Evolutionary conservation across 1,140 invertebrate genomes (phyloP).

Genomic region (Drosophila melanogaster): DNA sequence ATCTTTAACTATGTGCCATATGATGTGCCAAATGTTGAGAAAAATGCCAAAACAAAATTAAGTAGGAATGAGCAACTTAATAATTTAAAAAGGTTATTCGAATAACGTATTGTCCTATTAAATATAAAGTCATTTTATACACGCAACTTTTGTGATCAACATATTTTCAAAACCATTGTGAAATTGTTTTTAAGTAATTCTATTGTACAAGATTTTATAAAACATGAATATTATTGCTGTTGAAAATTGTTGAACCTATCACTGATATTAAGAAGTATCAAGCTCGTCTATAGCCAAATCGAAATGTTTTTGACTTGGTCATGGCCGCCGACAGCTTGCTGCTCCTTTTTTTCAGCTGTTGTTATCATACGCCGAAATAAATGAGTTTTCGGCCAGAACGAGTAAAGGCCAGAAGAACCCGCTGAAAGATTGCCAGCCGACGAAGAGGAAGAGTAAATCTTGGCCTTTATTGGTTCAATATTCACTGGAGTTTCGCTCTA

Average conservation of each 20-base stretch:
- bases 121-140: neutral
- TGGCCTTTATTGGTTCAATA: conserved; percentile 72
- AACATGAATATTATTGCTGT: too few relatives aligned
- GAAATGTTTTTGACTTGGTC: conserved; percentile 9
- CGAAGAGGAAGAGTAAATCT: conserved; percentile 36
- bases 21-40: conserved; percentile 71
- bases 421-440: conserved; percentile 7
- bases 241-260: too few relatives aligned
- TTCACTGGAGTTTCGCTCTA: conserved; percentile 37
- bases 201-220: too few relatives aligned
- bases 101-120: neutral
- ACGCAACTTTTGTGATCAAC: too few relatives aligned
- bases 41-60: conserved; percentile 45
- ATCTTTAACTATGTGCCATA: conserved; percentile 58
- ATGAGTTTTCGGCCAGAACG: conserved; percentile 44
- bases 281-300: neutral
- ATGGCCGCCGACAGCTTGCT: conserved; percentile 31
- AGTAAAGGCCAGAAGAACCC: conserved; percentile 2
- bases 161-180: too few relatives aligned
- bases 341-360: conserved; percentile 13
- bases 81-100: conserved; percentile 1
- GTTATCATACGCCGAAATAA: conserved; percentile 48
- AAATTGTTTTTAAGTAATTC: too few relatives aligned
- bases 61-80: conserved; percentile 19
- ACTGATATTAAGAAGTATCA: conserved; percentile 7